Conservation (phyloP, 2,797 vertebrate genomes). For the Acipenser transmontanus region DNA sequence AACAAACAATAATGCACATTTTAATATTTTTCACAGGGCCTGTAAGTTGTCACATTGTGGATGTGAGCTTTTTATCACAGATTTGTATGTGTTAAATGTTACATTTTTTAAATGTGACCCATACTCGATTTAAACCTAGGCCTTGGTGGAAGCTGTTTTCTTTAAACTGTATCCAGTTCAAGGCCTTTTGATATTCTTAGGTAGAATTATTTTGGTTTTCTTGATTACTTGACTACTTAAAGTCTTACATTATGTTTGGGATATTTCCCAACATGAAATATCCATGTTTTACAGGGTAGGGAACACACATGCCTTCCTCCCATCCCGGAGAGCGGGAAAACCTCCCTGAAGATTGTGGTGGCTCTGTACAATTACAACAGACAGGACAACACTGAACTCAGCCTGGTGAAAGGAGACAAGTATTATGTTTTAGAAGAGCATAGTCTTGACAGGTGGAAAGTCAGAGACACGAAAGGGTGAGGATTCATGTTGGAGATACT, state of each 20-base stretch:
- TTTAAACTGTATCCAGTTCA: slow-evolving; percentile 8
- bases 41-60: too few relatives aligned
- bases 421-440: slow-evolving; percentile 36
- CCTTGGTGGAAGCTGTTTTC: not conserved
- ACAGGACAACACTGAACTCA: slow-evolving; percentile 27
- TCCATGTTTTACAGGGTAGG: slow-evolving; percentile 10
- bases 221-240: too few relatives aligned
- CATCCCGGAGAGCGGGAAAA: slow-evolving; percentile 25
- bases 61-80: too few relatives aligned
- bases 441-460: slow-evolving; percentile 40
- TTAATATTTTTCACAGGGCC: too few relatives aligned
- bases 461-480: slow-evolving; percentile 47
- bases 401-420: slow-evolving; percentile 31
- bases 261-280: too few relatives aligned
- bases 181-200: slow-evolving; percentile 33
- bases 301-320: slow-evolving; percentile 24
- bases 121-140: not conserved
- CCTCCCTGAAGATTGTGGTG: slow-evolving; percentile 28
- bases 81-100: too few relatives aligned
- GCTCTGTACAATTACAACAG: slow-evolving; percentile 28
- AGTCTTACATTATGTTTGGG: too few relatives aligned
- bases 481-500: not conserved
- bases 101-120: too few relatives aligned
- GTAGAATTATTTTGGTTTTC: slow-evolving; percentile 18
- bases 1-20: too few relatives aligned